Evolutionary conservation across 2,888 invertebrate genomes (phyloP).

Genomic region (Drosophila falleni): DNA sequence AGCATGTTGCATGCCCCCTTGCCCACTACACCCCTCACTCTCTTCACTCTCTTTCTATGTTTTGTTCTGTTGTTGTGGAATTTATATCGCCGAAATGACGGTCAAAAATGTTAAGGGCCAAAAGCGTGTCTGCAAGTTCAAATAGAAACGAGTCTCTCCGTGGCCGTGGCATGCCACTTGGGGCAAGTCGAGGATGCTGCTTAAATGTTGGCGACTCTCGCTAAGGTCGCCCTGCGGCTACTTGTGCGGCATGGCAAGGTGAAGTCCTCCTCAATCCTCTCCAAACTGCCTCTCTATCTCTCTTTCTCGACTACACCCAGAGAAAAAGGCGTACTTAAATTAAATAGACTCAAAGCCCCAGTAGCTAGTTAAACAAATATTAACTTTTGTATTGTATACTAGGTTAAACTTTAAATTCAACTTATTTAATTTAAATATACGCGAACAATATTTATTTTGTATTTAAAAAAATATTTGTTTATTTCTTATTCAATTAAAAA

Average conservation of each 20-base stretch:
- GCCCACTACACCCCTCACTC: neutral
- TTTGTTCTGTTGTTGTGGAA: slow-evolving; percentile 38
- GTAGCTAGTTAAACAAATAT: no score
- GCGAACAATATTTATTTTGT: no score
- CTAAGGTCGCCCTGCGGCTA: slow-evolving; percentile 65
- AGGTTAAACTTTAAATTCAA: no score
- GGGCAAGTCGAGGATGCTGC: slow-evolving; percentile 45
- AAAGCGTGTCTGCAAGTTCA: slow-evolving; percentile 83
- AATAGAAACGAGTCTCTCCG: slow-evolving; percentile 56
- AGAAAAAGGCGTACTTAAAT: neutral
- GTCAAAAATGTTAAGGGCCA: slow-evolving; percentile 83
- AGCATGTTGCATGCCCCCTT: slow-evolving; percentile 16
- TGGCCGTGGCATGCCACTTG: slow-evolving; percentile 58
- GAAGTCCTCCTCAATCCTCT: slow-evolving; percentile 38
- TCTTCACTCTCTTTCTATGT: slow-evolving; percentile 3
- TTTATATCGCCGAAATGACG: slow-evolving; percentile 79
- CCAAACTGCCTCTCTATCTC: neutral
- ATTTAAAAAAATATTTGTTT: no score
- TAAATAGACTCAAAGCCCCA: no score
- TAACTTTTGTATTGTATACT: no score
- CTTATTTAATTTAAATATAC: no score
- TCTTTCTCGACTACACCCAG: slow-evolving; percentile 3
- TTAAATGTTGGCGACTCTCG: slow-evolving; percentile 14
- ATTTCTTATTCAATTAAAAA: no score
- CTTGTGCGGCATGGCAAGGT: slow-evolving; percentile 76